These are phyloP conservation scores for Nineta flava DNA, from an alignment of 2,888 invertebrate species.

Conservation along the genomic window DNA sequence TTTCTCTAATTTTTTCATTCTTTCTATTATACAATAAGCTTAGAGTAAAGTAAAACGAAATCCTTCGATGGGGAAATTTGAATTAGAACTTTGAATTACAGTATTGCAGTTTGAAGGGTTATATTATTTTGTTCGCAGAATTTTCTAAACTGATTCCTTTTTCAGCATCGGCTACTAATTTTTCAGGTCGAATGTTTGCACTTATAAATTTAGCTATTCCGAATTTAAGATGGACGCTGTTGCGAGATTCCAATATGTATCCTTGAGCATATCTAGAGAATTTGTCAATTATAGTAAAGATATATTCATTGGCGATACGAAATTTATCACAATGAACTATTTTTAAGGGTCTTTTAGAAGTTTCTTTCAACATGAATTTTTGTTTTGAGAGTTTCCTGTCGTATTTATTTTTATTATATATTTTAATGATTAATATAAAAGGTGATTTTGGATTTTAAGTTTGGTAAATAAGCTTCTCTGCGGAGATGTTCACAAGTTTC, in stretches of 20 bases:
- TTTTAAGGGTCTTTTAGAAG: constrained; percentile 9
- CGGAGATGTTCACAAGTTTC: not conserved
- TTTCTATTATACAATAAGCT: not conserved
- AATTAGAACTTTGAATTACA: not conserved
- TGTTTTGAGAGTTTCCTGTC: constrained; percentile 7
- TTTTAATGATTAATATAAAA: not conserved
- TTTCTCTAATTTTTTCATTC: too few species aligned
- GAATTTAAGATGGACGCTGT: not conserved
- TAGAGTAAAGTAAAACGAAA: not conserved
- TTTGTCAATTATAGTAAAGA: constrained; percentile 10
- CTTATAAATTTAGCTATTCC: not conserved
- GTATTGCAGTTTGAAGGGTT: not conserved
- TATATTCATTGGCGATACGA: constrained; percentile 7
- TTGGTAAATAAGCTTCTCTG: not conserved
- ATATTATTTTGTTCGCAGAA: not conserved
- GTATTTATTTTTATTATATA: constrained; percentile 3
- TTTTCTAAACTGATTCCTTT: not conserved
- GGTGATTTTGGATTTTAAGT: not conserved
- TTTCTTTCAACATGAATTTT: constrained; percentile 10
- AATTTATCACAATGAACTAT: constrained; percentile 9
- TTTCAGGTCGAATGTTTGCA: not conserved
- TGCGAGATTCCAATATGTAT: not conserved
- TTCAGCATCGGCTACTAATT: not conserved
- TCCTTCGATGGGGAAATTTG: not conserved
- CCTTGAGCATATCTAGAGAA: constrained; percentile 3